These are phyloP conservation scores for Aldrovandia affinis DNA, from an alignment of 2,797 vertebrate genomes.

Conservation along the genomic window DNA sequence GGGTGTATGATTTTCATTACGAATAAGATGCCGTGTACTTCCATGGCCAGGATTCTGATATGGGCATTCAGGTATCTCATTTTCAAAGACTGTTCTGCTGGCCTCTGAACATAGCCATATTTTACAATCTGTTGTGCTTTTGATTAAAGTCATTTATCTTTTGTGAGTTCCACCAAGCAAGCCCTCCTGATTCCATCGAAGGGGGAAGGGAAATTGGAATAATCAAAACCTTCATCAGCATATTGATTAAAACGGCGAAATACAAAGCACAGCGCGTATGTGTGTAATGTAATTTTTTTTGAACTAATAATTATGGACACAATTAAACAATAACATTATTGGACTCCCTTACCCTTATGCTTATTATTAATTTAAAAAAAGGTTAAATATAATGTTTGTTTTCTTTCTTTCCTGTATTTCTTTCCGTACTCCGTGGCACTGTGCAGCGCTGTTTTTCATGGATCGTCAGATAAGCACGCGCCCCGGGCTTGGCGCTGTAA, in stretches of 20 bases:
- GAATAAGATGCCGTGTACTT: neutral
- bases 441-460: slow-evolving; percentile 56
- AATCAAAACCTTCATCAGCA: slow-evolving; percentile 28
- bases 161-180: neutral
- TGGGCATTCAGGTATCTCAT: slow-evolving; percentile 6
- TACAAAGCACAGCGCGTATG: slow-evolving; percentile 21
- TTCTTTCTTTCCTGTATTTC: neutral
- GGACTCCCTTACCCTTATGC: neutral
- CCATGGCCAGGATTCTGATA: neutral
- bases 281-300: neutral
- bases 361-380: neutral
- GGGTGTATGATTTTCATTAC: slow-evolving; percentile 3
- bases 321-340: slow-evolving; percentile 8
- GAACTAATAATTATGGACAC: neutral
- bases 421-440: slow-evolving; percentile 40
- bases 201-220: slow-evolving; percentile 21
- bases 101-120: neutral
- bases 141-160: slow-evolving; percentile 20
- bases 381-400: neutral
- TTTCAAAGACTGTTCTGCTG: neutral
- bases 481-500: slow-evolving; percentile 62
- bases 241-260: slow-evolving; percentile 27
- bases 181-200: slow-evolving; percentile 2
- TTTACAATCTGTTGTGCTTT: neutral
- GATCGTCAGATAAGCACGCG: slow-evolving; percentile 58